A percentile compares a stretch with the other conserved stretches of the same genome.
phyloP scores from a whole-genome alignment of 2,113 vertebrate species.

The Struthio camelus region DNA sequence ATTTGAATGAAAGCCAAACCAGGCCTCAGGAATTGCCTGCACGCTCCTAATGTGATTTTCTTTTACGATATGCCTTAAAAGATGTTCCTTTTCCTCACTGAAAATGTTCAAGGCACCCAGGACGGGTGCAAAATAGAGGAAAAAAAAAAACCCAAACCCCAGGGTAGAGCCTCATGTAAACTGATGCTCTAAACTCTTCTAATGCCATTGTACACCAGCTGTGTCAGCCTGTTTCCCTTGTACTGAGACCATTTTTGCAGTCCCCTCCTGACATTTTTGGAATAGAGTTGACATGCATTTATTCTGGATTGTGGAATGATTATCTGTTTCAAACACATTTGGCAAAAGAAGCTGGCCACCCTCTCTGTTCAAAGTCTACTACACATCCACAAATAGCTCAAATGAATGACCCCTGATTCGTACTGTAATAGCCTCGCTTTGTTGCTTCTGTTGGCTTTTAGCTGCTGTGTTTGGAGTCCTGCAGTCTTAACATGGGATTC shows the following conservation, averaged over 20 bases:
- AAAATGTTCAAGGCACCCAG: neutral
- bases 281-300: neutral
- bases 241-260: neutral
- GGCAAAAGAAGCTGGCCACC: conserved; percentile 45
- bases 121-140: neutral
- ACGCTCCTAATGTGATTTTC: neutral
- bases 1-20: neutral
- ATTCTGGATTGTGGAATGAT: neutral
- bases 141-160: neutral
- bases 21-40: neutral
- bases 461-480: neutral
- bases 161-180: neutral
- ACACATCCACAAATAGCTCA: neutral
- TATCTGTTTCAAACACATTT: conserved; percentile 23
- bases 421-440: conserved; percentile 2
- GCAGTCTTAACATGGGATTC: neutral
- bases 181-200: neutral
- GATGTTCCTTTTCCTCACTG: neutral
- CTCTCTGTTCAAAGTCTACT: neutral
- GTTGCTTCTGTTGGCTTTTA: conserved; percentile 24
- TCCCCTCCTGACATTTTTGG: neutral
- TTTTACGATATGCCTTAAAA: neutral
- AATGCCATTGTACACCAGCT: neutral
- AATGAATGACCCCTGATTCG: neutral
- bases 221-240: neutral